Percentiles rank a stretch among this genome's conserved stretches.
These are phyloP conservation scores for Brachionus manjavacas DNA, from an alignment of 1,140 invertebrate species.

Conservation along the genomic window DNA sequence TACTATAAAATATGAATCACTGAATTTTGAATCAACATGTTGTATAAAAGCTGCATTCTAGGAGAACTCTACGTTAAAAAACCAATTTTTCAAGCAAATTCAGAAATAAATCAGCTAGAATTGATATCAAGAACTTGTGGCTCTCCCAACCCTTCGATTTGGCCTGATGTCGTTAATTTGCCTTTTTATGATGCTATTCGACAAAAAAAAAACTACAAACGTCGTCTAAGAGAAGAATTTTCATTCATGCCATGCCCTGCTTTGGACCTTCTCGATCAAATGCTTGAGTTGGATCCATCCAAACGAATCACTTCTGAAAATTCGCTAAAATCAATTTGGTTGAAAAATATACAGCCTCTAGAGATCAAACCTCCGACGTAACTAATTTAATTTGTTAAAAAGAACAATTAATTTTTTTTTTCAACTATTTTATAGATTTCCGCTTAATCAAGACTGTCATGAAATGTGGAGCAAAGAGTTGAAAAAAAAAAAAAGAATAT, in stretches of 20 bases:
- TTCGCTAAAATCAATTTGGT: slow-evolving; percentile 86
- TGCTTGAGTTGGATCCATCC: slow-evolving; percentile 91
- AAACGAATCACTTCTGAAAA: slow-evolving; percentile 87
- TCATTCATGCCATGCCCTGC: slow-evolving; percentile 61
- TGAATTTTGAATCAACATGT: background rate
- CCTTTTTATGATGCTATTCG: slow-evolving; percentile 85
- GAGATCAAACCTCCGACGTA: slow-evolving; percentile 66
- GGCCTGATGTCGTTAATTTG: slow-evolving; percentile 91
- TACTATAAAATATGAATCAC: background rate
- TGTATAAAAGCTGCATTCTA: slow-evolving; percentile 73
- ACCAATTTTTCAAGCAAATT: slow-evolving; percentile 89
- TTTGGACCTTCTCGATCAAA: slow-evolving; percentile 86
- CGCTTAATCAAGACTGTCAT: slow-evolving; percentile 32
- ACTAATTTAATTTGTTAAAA: slow-evolving; percentile 46
- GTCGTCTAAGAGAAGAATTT: slow-evolving; percentile 81
- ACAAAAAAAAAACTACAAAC: slow-evolving; percentile 80
- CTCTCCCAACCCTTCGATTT: slow-evolving; percentile 88
- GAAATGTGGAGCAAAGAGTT: slow-evolving; percentile 43
- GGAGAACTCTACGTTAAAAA: slow-evolving; percentile 94
- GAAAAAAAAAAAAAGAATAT: slow-evolving; percentile 12
- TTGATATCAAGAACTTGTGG: slow-evolving; percentile 90
- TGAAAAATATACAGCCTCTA: slow-evolving; percentile 81
- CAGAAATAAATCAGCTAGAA: slow-evolving; percentile 88
- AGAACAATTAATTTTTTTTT: background rate
- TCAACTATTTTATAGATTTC: slow-evolving; percentile 21